These are phyloP conservation scores for Sebastes elongatus DNA, from an alignment of 2,797 vertebrate genomes.

Conservation along the genomic window DNA sequence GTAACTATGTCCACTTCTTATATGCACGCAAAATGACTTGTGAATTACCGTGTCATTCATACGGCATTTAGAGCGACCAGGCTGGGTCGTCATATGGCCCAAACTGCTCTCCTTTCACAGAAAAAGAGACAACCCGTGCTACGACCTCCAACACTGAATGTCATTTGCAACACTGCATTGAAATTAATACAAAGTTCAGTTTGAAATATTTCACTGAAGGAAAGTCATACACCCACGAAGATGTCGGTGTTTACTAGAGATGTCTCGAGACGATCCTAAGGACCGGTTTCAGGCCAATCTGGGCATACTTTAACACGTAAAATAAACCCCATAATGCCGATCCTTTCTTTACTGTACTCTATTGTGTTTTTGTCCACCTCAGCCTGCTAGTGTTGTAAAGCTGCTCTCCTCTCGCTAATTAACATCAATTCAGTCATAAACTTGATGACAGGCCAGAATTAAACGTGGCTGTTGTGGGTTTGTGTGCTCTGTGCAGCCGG, in stretches of 20 bases:
- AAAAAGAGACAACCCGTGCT: background rate
- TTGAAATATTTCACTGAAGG: too few relatives aligned
- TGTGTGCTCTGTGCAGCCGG: background rate
- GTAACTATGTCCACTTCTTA: too few relatives aligned
- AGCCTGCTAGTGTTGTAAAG: background rate
- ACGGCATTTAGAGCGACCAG: fast-evolving
- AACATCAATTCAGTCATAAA: background rate
- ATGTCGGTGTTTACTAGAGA: background rate
- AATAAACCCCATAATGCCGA: background rate
- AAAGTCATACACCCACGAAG: background rate
- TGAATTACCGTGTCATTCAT: too few relatives aligned
- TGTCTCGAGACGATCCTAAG: background rate
- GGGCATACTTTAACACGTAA: background rate
- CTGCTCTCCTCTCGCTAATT: background rate
- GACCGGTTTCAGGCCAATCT: background rate
- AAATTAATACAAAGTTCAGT: background rate
- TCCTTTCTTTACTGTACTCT: background rate
- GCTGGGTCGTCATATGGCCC: too few relatives aligned
- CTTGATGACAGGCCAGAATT: background rate
- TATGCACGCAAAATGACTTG: too few relatives aligned
- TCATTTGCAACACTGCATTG: background rate
- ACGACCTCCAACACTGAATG: background rate
- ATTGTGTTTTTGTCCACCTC: background rate
- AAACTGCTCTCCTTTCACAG: background rate
- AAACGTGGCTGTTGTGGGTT: background rate